Percentiles rank a stretch among this genome's conserved stretches.
phyloP scores from a whole-genome alignment of 2,888 invertebrate species.

The Abrostola triplasia region DNA sequence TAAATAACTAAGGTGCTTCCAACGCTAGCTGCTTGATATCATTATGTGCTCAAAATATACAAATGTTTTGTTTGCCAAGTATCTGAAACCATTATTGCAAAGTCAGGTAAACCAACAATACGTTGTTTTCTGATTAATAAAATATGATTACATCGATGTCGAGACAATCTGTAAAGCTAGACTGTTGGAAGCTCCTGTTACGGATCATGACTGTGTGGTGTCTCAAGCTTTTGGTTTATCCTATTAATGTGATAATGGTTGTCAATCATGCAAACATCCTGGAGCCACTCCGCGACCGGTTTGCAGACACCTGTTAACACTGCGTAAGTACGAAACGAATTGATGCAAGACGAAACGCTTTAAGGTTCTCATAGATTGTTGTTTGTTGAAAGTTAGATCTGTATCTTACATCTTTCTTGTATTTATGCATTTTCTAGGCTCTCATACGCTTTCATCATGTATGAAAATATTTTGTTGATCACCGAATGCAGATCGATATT shows the following conservation, averaged over 20 bases:
- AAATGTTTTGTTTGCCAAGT: conserved; percentile 49
- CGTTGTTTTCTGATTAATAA: not conserved
- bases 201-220: conserved; percentile 70
- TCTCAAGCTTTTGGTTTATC: conserved; percentile 80
- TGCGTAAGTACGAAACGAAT: conserved; percentile 84
- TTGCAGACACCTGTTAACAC: conserved; percentile 78
- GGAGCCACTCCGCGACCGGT: conserved; percentile 81
- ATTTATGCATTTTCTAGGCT: conserved; percentile 79
- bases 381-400: conserved; percentile 77
- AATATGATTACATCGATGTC: conserved; percentile 3
- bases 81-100: conserved; percentile 51
- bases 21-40: conserved; percentile 55
- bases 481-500: conserved; percentile 70
- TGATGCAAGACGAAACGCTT: conserved; percentile 83
- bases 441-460: conserved; percentile 77
- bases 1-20: conserved; percentile 63
- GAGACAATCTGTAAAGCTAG: conserved; percentile 21
- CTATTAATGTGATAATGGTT: conserved; percentile 88
- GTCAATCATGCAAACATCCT: conserved; percentile 86
- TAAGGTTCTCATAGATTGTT: conserved; percentile 80
- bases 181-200: conserved; percentile 71
- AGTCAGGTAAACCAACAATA: conserved; percentile 53
- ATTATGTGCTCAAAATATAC: conserved; percentile 29
- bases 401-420: conserved; percentile 75
- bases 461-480: conserved; percentile 67